A percentile compares a stretch with the other conserved stretches of the same genome.
Evolutionary conservation across 2,113 vertebrate genomes (phyloP).

Genomic region (Sceloporus undulatus): DNA sequence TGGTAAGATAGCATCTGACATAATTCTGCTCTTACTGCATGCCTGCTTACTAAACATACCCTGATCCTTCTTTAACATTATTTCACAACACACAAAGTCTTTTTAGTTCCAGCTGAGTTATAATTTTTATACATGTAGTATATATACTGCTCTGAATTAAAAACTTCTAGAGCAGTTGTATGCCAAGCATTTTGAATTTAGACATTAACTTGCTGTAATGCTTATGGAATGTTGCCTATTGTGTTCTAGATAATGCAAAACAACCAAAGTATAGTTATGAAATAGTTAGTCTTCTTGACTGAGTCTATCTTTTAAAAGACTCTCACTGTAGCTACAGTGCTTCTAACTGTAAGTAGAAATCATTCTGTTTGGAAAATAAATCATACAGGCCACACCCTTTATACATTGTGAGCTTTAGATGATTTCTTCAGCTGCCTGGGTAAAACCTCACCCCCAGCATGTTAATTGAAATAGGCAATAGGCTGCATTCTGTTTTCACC

Average conservation of each 20-base stretch:
- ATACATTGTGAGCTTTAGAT: neutral
- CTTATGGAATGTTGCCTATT: constrained; percentile 55
- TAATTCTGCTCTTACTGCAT: constrained; percentile 73
- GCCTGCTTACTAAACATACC: constrained; percentile 63
- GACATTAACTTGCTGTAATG: constrained; percentile 59
- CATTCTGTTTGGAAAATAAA: constrained; percentile 16
- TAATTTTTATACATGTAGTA: constrained; percentile 28
- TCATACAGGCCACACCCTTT: neutral
- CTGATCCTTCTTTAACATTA: constrained; percentile 41
- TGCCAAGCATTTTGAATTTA: constrained; percentile 47
- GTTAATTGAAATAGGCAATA: constrained; percentile 35
- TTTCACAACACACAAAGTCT: constrained; percentile 44
- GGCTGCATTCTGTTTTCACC: constrained; percentile 49
- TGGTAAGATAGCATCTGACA: constrained; percentile 85
- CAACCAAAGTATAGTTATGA: constrained; percentile 24
- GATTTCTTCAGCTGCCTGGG: neutral
- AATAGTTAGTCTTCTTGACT: constrained; percentile 1
- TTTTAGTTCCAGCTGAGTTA: constrained; percentile 60
- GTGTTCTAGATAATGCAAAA: constrained; percentile 54
- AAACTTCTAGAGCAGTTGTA: constrained; percentile 52
- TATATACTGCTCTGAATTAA: constrained; percentile 38
- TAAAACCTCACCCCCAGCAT: constrained; percentile 11
- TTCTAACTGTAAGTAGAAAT: neutral
- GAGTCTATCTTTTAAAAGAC: neutral
- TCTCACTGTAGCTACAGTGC: neutral